Evolutionary conservation across 2,888 invertebrate genomes (phyloP).

Genomic region (Ochlodes sylvanus): DNA sequence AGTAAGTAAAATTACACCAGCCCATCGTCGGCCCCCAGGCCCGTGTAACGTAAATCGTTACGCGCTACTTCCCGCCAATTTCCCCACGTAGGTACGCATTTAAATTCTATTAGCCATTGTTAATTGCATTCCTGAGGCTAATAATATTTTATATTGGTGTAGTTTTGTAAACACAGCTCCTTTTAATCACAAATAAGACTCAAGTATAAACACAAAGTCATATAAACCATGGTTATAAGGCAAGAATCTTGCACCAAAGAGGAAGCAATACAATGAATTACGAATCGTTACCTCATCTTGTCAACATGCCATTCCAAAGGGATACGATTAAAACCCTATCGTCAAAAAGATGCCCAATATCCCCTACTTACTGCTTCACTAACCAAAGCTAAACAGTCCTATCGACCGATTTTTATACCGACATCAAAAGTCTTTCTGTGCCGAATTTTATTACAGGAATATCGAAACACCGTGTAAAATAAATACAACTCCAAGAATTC

Average conservation of each 20-base stretch:
- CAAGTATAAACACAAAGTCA: no score
- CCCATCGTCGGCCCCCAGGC: conserved; percentile 27
- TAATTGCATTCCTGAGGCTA: conserved; percentile 3
- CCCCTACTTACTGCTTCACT: neutral
- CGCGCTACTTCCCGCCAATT: conserved; percentile 42
- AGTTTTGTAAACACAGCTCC: no score
- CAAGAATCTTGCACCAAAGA: no score
- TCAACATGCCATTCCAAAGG: neutral
- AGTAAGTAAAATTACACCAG: conserved; percentile 1
- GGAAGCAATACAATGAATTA: no score
- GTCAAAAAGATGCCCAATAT: neutral
- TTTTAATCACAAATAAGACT: no score
- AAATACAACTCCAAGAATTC: no score
- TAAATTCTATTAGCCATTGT: conserved; percentile 19
- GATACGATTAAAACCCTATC: neutral
- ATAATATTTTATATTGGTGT: conserved; percentile 38
- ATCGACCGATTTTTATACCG: neutral
- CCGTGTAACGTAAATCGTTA: conserved; percentile 40
- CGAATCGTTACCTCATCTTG: neutral
- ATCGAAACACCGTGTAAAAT: neutral
- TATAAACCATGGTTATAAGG: no score
- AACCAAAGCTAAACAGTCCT: neutral
- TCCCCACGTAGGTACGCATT: conserved; percentile 26
- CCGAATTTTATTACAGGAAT: neutral
- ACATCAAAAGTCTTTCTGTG: neutral